phyloP scores from a whole-genome alignment of 2,888 invertebrate species.

The Meiosimyza platycephala region DNA sequence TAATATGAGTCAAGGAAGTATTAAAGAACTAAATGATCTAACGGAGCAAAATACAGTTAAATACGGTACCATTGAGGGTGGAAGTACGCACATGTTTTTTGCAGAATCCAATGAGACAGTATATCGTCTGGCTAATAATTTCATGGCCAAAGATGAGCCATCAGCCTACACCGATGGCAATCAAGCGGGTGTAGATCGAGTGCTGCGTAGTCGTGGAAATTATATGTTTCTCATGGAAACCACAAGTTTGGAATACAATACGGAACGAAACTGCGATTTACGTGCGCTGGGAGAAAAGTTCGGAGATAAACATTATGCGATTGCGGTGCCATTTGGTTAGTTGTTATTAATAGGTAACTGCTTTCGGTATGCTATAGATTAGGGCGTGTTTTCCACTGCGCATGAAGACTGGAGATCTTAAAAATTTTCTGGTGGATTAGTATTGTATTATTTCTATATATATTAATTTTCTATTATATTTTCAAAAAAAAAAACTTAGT shows the following conservation, averaged over 20 bases:
- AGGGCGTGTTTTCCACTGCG: background rate
- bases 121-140: constrained; percentile 89
- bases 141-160: constrained; percentile 85
- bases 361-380: too few species aligned
- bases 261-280: constrained; percentile 83
- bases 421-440: background rate
- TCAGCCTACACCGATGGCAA: constrained; percentile 83
- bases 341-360: background rate
- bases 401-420: too few species aligned
- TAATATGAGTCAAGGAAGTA: constrained; percentile 88
- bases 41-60: constrained; percentile 92
- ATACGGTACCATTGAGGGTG: constrained; percentile 88
- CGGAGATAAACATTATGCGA: constrained; percentile 94
- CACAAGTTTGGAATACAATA: constrained; percentile 90
- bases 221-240: constrained; percentile 98
- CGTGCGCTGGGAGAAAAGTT: constrained; percentile 82
- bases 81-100: constrained; percentile 92
- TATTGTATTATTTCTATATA: background rate
- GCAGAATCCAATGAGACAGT: constrained; percentile 85
- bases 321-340: constrained; percentile 90
- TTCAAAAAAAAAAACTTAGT: background rate
- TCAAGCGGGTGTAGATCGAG: constrained; percentile 85
- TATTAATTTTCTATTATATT: too few species aligned
- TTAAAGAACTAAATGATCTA: constrained; percentile 89
- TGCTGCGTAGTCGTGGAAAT: constrained; percentile 76